phyloP scores from a whole-genome alignment of 2,888 invertebrate genomes.

The Callinectes sapidus region DNA sequence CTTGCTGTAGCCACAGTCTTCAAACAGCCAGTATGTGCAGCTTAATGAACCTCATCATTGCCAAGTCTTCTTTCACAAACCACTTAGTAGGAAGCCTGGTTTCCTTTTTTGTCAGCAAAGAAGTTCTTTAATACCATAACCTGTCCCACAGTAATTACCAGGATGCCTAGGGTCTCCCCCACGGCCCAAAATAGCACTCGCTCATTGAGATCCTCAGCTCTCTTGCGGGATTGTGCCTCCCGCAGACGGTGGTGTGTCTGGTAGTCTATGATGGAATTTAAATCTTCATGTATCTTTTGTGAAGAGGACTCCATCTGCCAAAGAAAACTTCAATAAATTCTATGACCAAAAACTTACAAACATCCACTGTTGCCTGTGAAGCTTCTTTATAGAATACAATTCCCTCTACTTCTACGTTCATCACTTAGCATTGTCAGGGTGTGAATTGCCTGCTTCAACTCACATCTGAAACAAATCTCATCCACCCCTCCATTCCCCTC shows the following conservation, averaged over 20 bases:
- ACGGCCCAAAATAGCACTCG: slow-evolving; percentile 95
- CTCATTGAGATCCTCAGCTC: slow-evolving; percentile 97
- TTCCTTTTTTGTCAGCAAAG: slow-evolving; percentile 81
- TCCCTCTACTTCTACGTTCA: no score
- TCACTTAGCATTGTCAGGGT: no score
- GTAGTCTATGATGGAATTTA: slow-evolving; percentile 92
- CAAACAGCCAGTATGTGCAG: background rate
- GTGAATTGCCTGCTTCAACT: no score
- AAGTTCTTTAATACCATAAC: slow-evolving; percentile 94
- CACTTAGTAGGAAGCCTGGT: slow-evolving; percentile 59
- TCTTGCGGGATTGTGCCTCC: slow-evolving; percentile 94
- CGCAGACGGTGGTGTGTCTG: slow-evolving; percentile 97
- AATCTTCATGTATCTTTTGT: slow-evolving; percentile 90
- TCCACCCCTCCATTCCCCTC: no score
- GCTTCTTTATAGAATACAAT: no score
- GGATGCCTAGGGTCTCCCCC: slow-evolving; percentile 89
- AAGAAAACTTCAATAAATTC: background rate
- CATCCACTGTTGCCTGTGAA: no score
- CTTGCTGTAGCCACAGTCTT: slow-evolving; percentile 25
- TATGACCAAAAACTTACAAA: background rate
- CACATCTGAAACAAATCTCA: no score
- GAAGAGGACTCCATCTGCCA: slow-evolving; percentile 92
- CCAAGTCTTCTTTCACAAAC: background rate
- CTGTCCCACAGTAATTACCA: slow-evolving; percentile 91
- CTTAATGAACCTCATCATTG: background rate